Evolutionary conservation across 2,797 vertebrate species (phyloP).

Genomic region (Anguilla megastoma): DNA sequence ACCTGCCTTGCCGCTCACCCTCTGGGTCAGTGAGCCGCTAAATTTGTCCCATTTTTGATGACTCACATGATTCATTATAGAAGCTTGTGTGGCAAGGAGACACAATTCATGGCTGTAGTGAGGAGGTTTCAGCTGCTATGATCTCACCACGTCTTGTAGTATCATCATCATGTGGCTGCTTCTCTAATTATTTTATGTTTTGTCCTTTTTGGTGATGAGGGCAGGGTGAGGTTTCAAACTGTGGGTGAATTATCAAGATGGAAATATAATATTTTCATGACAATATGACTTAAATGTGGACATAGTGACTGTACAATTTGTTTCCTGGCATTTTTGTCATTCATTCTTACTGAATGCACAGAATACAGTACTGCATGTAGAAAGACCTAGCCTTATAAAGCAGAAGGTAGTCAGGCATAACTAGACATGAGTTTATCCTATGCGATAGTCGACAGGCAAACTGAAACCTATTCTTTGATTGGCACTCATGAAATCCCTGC

Average conservation of each 20-base stretch:
- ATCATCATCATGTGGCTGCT: neutral
- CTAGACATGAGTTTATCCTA: neutral
- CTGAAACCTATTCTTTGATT: conserved; percentile 13
- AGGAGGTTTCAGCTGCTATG: conserved; percentile 27
- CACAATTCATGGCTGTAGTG: neutral
- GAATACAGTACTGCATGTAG: neutral
- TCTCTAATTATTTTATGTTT: neutral
- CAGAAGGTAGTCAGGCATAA: neutral
- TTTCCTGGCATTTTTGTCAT: neutral
- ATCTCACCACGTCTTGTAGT: neutral
- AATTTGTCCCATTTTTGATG: conserved; percentile 41
- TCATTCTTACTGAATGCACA: no score
- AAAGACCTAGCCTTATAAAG: neutral
- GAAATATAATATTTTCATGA: neutral
- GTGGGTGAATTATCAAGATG: neutral
- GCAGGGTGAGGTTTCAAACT: neutral
- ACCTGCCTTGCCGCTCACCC: conserved; percentile 38
- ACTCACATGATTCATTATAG: neutral
- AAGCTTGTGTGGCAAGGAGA: neutral
- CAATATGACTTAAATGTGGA: neutral
- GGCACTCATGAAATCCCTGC: neutral
- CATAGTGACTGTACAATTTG: neutral
- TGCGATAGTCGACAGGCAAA: neutral
- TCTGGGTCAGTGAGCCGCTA: conserved; percentile 44
- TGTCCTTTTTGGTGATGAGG: neutral